Percentiles rank a stretch among this genome's conserved stretches.
Evolutionary conservation across 2,888 invertebrate genomes (phyloP).

Genomic region (Lamellibrachia columna): DNA sequence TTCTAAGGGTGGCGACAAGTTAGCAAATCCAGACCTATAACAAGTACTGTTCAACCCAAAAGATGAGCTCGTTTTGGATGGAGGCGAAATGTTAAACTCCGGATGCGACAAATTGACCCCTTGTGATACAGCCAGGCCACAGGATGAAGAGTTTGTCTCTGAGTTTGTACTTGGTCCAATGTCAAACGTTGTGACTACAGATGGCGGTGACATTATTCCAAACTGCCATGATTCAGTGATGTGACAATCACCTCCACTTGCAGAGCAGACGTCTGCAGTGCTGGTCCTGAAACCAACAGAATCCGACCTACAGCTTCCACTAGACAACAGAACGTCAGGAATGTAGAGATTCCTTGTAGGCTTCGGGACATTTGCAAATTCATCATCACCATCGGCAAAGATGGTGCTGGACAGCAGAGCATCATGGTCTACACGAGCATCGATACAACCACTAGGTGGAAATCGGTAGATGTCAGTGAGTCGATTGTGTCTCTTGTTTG

Average conservation of each 20-base stretch:
- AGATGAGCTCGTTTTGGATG: neutral
- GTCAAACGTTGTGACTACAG: neutral
- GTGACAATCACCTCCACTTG: neutral
- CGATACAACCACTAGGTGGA: neutral
- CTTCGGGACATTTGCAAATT: neutral
- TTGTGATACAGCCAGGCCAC: neutral
- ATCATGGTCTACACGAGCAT: neutral
- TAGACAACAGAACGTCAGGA: slow-evolving; percentile 13
- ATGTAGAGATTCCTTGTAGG: neutral
- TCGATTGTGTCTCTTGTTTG: neutral
- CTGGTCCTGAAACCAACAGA: neutral
- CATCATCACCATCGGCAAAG: neutral
- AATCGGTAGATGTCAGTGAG: neutral
- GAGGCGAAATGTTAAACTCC: neutral
- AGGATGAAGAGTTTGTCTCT: neutral
- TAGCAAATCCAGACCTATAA: neutral
- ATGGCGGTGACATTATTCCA: neutral
- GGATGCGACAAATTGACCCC: neutral
- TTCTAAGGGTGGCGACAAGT: neutral
- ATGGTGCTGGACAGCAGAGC: neutral
- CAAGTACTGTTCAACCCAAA: neutral
- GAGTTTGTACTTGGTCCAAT: neutral
- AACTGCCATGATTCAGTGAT: neutral
- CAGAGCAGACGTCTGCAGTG: neutral
- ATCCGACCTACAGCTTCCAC: neutral